These are phyloP conservation scores for Apeira syringaria DNA, from an alignment of 2,888 invertebrate species.

Conservation along the genomic window DNA sequence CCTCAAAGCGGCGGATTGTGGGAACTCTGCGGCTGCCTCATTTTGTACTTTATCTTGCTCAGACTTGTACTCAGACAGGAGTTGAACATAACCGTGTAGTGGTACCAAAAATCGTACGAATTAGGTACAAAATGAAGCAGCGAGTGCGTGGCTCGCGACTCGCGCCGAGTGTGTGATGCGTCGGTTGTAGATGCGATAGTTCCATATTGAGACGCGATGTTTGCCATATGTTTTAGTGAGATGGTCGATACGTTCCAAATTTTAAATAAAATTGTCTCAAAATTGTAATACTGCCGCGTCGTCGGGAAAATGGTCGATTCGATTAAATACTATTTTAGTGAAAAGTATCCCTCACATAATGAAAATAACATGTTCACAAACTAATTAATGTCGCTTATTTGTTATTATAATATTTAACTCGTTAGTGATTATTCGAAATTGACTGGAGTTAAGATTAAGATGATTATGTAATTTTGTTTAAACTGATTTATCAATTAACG, in stretches of 20 bases:
- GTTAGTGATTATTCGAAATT: slow-evolving; percentile 74
- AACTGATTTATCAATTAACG: slow-evolving; percentile 65
- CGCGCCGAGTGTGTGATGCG: slow-evolving; percentile 17
- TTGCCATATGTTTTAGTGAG: slow-evolving; percentile 81
- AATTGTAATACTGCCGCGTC: slow-evolving; percentile 46
- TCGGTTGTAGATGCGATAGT: slow-evolving; percentile 42
- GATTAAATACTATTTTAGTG: slow-evolving; percentile 43
- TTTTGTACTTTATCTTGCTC: too few relatives aligned
- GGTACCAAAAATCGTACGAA: too few relatives aligned
- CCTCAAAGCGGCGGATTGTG: too few relatives aligned
- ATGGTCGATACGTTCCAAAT: slow-evolving; percentile 70
- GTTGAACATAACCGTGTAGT: too few relatives aligned
- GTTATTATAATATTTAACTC: slow-evolving; percentile 72
- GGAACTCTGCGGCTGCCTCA: too few relatives aligned
- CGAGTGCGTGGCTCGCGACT: too few relatives aligned
- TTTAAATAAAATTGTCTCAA: slow-evolving; percentile 55
- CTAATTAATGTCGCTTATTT: slow-evolving; percentile 75
- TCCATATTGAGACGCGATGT: slow-evolving; percentile 49
- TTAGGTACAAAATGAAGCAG: too few relatives aligned
- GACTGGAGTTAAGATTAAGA: slow-evolving; percentile 71
- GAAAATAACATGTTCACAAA: slow-evolving; percentile 79
- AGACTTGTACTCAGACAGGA: too few relatives aligned
- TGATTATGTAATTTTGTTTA: slow-evolving; percentile 59
- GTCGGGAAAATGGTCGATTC: slow-evolving; percentile 45
- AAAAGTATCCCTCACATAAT: slow-evolving; percentile 49